phyloP scores from a whole-genome alignment of 2,113 vertebrate species.

The Oryzias javanicus region DNA sequence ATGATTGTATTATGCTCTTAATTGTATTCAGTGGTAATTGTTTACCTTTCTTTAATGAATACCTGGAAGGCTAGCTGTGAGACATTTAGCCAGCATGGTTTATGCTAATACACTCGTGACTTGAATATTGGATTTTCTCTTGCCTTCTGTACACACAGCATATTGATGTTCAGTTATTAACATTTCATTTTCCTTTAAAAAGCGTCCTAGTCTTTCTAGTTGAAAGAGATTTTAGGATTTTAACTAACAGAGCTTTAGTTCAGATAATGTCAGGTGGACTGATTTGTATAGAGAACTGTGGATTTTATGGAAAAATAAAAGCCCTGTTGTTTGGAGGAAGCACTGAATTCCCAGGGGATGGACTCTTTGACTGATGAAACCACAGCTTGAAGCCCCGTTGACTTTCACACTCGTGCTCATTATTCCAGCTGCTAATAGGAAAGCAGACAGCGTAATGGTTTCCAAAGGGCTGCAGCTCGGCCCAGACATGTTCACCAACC shows the following conservation, averaged over 20 bases:
- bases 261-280: too few relatives aligned
- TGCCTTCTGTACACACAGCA: too few relatives aligned
- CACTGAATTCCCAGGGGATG: conserved; percentile 2
- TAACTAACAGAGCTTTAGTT: too few relatives aligned
- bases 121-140: too few relatives aligned
- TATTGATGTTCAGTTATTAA: too few relatives aligned
- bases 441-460: conserved; percentile 21
- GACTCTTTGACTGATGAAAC: conserved; percentile 40
- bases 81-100: too few relatives aligned
- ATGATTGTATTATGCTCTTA: neutral
- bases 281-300: too few relatives aligned
- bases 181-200: too few relatives aligned
- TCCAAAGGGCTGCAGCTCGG: conserved; percentile 41
- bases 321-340: conserved; percentile 18
- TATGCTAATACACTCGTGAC: too few relatives aligned
- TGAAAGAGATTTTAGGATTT: too few relatives aligned
- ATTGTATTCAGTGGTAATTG: neutral
- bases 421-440: conserved; percentile 29
- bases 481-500: conserved; percentile 46
- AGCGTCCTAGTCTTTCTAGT: too few relatives aligned
- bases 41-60: neutral
- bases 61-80: neutral
- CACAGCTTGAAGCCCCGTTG: conserved; percentile 14
- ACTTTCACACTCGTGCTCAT: conserved; percentile 37
- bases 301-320: too few relatives aligned